Percentiles rank a stretch among this genome's conserved stretches.
Evolutionary conservation across 2,797 vertebrate species (phyloP).

Genomic region (Pangasius krempfi): DNA sequence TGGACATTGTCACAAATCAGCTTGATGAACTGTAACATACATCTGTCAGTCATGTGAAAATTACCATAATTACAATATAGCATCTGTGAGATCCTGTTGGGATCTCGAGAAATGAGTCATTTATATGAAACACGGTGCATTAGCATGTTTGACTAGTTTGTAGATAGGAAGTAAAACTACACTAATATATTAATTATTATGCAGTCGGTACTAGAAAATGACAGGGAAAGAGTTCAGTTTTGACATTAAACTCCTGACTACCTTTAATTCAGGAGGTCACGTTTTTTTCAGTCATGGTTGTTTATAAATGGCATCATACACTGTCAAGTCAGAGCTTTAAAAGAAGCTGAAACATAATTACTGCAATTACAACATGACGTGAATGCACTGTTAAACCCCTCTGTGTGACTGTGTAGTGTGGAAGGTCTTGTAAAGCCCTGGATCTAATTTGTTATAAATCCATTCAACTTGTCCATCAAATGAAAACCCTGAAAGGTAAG

Average conservation of each 20-base stretch:
- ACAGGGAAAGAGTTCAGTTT: background rate
- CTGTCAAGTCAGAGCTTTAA: background rate
- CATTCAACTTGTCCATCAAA: background rate
- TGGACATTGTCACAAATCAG: too few relatives aligned
- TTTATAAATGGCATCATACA: background rate
- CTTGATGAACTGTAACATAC: background rate
- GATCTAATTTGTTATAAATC: background rate
- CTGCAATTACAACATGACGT: background rate
- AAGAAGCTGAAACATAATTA: constrained; percentile 2
- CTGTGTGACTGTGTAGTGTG: background rate
- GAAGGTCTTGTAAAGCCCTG: background rate
- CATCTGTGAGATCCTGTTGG: background rate
- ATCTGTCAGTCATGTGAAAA: background rate
- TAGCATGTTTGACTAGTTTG: background rate
- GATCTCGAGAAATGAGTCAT: background rate
- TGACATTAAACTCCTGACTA: background rate
- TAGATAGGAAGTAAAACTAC: background rate
- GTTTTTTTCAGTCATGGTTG: background rate
- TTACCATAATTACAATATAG: background rate
- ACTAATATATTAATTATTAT: background rate
- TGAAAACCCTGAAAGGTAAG: background rate
- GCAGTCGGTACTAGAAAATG: background rate
- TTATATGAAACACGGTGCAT: background rate
- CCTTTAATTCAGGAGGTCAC: background rate
- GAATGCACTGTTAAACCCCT: background rate